A percentile compares a stretch with the other conserved stretches of the same genome.
phyloP scores from a whole-genome alignment of 2,888 invertebrate species.

The Rotaria sp. region DNA sequence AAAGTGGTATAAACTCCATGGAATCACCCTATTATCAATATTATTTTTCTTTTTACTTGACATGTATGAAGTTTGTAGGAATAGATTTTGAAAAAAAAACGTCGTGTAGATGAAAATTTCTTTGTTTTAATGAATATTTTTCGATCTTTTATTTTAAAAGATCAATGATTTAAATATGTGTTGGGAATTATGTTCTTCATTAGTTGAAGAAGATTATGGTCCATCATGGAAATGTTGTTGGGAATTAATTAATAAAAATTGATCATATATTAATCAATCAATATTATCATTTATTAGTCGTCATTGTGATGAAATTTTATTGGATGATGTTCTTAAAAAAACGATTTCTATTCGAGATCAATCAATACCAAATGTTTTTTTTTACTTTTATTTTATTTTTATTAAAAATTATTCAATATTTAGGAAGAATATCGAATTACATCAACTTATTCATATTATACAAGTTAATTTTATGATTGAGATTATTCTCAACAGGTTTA shows the following conservation, averaged over 20 bases:
- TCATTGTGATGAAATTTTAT: background rate
- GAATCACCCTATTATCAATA: no score
- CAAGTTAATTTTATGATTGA: background rate
- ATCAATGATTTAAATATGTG: background rate
- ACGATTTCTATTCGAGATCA: background rate
- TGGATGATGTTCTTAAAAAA: background rate
- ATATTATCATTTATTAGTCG: constrained; percentile 5
- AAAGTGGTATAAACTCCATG: no score
- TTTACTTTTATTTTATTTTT: no score
- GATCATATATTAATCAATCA: background rate
- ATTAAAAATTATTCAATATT: no score
- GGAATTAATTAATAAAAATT: constrained; percentile 16
- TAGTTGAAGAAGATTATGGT: background rate
- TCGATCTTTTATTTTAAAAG: background rate
- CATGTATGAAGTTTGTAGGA: no score
- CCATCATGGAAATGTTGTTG: constrained; percentile 20
- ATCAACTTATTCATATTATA: constrained; percentile 11
- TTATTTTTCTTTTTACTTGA: no score
- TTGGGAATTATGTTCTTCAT: background rate
- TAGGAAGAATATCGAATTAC: background rate
- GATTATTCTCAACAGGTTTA: constrained; percentile 21
- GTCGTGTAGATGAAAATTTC: no score
- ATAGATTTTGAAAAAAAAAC: no score
- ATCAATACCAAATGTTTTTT: background rate
- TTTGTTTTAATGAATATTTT: no score